phyloP scores from a whole-genome alignment of 2,113 vertebrate species.

The Lepisosteus oculatus region DNA sequence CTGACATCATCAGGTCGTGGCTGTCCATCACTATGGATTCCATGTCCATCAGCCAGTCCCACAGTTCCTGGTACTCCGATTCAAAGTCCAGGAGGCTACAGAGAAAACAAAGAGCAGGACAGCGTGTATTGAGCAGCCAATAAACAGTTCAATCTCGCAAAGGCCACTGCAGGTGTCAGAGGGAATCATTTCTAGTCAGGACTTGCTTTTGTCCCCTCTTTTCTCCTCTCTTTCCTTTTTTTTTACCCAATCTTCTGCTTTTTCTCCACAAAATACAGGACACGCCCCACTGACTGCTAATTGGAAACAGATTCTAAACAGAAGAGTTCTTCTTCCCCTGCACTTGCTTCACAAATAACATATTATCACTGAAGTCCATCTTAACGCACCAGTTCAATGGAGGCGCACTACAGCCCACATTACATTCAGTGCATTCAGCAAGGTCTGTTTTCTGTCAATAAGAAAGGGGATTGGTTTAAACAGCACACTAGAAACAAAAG shows the following conservation, averaged over 20 bases:
- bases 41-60: conserved; percentile 99
- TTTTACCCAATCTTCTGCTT: background rate
- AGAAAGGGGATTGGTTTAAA: no score
- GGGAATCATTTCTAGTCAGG: conserved; percentile 24
- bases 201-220: background rate
- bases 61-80: conserved; percentile 91
- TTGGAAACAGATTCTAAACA: no score
- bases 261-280: background rate
- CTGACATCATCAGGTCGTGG: conserved; percentile 96
- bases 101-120: conserved; percentile 44
- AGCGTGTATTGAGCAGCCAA: conserved; percentile 10
- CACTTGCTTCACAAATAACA: no score
- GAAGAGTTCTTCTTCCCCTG: no score
- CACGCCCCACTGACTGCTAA: no score
- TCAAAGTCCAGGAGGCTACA: conserved; percentile 92
- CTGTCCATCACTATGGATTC: conserved; percentile 93
- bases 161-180: conserved; percentile 15
- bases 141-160: background rate
- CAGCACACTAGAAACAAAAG: no score
- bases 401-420: no score
- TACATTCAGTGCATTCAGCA: no score
- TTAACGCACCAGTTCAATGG: no score
- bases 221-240: background rate
- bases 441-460: no score
- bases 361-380: no score